phyloP scores from a whole-genome alignment of 2,113 vertebrate genomes.

The Eleginops maclovinus region DNA sequence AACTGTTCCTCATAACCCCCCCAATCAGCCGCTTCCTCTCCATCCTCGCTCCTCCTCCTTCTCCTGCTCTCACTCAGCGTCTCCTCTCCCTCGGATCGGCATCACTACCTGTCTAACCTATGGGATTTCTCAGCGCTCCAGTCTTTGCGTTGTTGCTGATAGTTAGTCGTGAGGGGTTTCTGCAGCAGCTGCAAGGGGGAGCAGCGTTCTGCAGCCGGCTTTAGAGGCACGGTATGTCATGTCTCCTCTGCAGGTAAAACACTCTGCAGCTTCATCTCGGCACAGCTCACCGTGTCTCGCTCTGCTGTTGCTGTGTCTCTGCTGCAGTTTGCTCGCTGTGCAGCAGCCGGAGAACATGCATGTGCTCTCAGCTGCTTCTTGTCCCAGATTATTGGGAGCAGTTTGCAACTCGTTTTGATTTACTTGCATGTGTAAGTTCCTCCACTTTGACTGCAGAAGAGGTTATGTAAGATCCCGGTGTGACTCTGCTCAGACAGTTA shows the following conservation, averaged over 20 bases:
- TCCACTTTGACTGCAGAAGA: conserved; percentile 50
- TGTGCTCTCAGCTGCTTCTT: conserved; percentile 20
- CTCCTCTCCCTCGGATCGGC: conserved; percentile 51
- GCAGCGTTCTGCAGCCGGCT: conserved; percentile 78
- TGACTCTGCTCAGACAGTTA: conserved; percentile 58
- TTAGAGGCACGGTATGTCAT: conserved; percentile 85
- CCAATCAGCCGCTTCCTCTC: conserved; percentile 41
- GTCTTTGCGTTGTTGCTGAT: conserved; percentile 55
- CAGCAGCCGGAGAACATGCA: conserved; percentile 38
- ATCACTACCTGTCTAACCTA: conserved; percentile 65
- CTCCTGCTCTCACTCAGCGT: conserved; percentile 30
- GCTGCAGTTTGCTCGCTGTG: conserved; percentile 56
- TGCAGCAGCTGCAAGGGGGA: conserved; percentile 77
- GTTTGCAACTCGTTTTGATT: conserved; percentile 12
- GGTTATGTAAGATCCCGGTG: conserved; percentile 65
- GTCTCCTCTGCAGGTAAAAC: conserved; percentile 85
- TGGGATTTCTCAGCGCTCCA: conserved; percentile 69
- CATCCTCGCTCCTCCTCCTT: conserved; percentile 49
- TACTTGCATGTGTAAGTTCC: conserved; percentile 28
- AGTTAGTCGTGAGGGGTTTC: conserved; percentile 59
- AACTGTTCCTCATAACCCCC: conserved; percentile 23
- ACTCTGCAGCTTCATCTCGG: conserved; percentile 52
- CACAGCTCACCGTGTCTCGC: conserved; percentile 25
- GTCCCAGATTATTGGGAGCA: conserved; percentile 1
- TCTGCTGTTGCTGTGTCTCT: conserved; percentile 31